Conservation (phyloP, 2,797 vertebrate species). For the Oryzias dopingdopingensis region DNA sequence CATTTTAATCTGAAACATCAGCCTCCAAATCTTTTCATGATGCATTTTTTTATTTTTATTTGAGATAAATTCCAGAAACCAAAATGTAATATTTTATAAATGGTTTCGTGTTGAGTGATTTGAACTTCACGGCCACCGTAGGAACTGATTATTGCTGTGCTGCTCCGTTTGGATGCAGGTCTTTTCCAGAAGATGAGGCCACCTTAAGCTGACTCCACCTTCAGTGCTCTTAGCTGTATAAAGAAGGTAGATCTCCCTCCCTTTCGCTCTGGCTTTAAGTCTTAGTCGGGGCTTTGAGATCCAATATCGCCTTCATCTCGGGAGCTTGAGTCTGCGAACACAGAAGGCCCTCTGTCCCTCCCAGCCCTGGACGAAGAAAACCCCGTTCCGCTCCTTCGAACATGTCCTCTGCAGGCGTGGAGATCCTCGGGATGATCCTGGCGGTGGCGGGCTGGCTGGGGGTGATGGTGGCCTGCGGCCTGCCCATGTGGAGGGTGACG, state of each 20-base stretch:
- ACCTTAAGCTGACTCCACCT: constrained; percentile 80
- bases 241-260: constrained; percentile 76
- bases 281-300: constrained; percentile 61
- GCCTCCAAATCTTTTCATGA: too few species aligned
- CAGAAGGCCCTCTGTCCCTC: constrained; percentile 64
- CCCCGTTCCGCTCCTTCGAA: constrained; percentile 10
- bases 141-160: too few species aligned
- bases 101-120: too few species aligned
- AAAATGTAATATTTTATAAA: too few species aligned
- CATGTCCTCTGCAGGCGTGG: constrained; percentile 80
- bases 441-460: constrained; percentile 82
- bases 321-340: constrained; percentile 59
- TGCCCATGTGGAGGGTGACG: constrained; percentile 83
- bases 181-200: constrained; percentile 47
- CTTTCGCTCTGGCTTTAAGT: constrained; percentile 48
- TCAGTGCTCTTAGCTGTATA: constrained; percentile 75
- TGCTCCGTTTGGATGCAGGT: too few species aligned
- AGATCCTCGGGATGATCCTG: constrained; percentile 81
- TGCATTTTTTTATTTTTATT: too few species aligned
- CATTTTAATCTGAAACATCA: too few species aligned
- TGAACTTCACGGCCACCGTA: too few species aligned
- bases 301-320: constrained; percentile 69
- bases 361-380: constrained; percentile 12
- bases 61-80: too few species aligned
- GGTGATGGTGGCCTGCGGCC: constrained; percentile 80